Base-by-base conservation (phyloP, 1,140 invertebrate species). In the Andricus grossulariae region DNA sequence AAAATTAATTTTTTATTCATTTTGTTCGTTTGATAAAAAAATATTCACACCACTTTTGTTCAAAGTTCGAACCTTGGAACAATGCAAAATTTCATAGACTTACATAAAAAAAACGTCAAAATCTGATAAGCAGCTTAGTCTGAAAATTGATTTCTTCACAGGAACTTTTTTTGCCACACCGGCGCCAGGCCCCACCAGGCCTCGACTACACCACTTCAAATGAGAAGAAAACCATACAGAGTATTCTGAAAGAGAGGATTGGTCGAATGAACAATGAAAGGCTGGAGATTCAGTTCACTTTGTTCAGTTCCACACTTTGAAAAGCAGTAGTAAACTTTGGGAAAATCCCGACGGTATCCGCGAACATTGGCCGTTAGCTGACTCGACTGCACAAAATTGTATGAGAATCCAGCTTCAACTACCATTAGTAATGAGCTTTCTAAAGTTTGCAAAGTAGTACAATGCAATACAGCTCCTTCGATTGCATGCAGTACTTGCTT, bases 381-480 rank as follows among this genome's bases (percentile, higher is more conserved):
- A 66, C 15, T 66, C 39, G 60, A 45, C 60, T 66, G 25, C 60
- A 66, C 52, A 54, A 54, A 54, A 54, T n/a, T 54, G 52, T 54
- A 54, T 66, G 60, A 66, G 60, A 66, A 66, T 66, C 39, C 32
- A 66, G 21, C 25, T 66, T 66, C 13, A 66, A 39, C 25, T 21
- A 32, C 39, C 39, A 45, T 45, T 45, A 66, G 60, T 66, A 66
- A 39, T 66, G 25, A 39, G 25, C 60, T 66, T 45, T 39, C 32
- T 66, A 66, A 66, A 66, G 60, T 66, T 66, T 66, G 25, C 60
- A 66, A 66, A 66, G 60, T 66, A 39, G 60, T 66, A 66, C 60
- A 66, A 66, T 39, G 60, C 60, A 39, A 66, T 66, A 66, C 60
- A 66, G 60, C 25, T 66, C 39, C 60, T 66, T 66, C 60, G 60